phyloP scores from a whole-genome alignment of 2,797 vertebrate genomes.

The Mastacembelus armatus region DNA sequence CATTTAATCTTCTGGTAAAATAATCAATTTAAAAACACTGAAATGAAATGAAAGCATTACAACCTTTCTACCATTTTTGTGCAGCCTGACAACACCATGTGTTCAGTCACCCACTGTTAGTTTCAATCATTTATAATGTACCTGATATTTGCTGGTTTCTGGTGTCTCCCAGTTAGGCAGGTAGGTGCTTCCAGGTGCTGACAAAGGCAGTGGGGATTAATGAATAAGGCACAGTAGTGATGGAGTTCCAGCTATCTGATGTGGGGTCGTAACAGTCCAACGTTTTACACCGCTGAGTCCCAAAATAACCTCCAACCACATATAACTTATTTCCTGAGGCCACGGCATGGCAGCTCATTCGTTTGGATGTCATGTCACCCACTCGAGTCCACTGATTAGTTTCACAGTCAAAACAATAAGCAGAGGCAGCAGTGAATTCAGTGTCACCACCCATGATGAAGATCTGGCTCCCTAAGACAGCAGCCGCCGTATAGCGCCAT shows the following conservation, averaged over 20 bases:
- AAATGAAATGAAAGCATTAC: no score
- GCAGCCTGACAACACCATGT: no score
- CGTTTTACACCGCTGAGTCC: slow-evolving; percentile 94
- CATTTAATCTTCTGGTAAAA: no score
- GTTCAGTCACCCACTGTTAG: neutral
- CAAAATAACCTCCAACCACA: slow-evolving; percentile 95
- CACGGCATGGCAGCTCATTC: slow-evolving; percentile 95
- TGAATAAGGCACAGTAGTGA: slow-evolving; percentile 96
- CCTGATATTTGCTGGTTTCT: slow-evolving; percentile 1
- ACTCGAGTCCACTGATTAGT: slow-evolving; percentile 92
- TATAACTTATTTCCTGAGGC: slow-evolving; percentile 96
- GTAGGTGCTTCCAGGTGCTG: slow-evolving; percentile 97
- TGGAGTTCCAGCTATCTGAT: slow-evolving; percentile 93
- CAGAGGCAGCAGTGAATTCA: slow-evolving; percentile 92
- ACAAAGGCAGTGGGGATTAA: slow-evolving; percentile 96
- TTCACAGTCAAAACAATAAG: slow-evolving; percentile 96
- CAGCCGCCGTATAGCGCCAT: slow-evolving; percentile 94
- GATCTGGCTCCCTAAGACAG: slow-evolving; percentile 94
- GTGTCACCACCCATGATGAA: slow-evolving; percentile 98
- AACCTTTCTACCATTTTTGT: neutral
- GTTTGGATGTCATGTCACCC: slow-evolving; percentile 96
- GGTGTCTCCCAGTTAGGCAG: slow-evolving; percentile 80
- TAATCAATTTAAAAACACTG: no score
- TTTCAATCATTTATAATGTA: neutral
- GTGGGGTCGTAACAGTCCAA: slow-evolving; percentile 95